These are phyloP conservation scores for Nomada goodeniana DNA, from an alignment of 2,888 invertebrate species.

Conservation along the genomic window DNA sequence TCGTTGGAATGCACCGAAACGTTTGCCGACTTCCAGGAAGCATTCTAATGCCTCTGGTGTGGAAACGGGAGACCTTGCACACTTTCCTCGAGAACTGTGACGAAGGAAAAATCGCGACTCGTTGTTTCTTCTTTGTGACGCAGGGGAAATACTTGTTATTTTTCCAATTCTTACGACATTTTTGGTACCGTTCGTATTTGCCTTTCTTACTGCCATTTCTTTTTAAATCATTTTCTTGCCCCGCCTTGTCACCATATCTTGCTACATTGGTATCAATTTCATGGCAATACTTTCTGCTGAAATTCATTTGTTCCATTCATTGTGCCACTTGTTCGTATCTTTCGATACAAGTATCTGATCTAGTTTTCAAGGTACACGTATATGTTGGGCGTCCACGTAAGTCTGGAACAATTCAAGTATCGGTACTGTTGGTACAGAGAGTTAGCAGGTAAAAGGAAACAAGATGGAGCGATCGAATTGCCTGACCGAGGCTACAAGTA, in stretches of 20 bases:
- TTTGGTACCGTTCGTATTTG: not conserved
- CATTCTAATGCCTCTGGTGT: not conserved
- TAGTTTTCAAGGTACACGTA: too few species aligned
- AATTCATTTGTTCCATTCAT: too few species aligned
- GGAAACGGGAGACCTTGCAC: not conserved
- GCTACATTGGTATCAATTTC: too few species aligned
- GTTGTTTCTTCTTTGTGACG: too few species aligned
- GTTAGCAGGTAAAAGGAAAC: not conserved
- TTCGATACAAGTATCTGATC: too few species aligned
- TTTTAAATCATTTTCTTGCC: too few species aligned
- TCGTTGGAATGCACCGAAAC: slow-evolving; percentile 31
- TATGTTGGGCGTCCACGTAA: not conserved
- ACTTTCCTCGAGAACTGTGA: not conserved
- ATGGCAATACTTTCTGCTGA: too few species aligned
- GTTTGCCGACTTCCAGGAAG: slow-evolving; percentile 20
- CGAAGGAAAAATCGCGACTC: not conserved
- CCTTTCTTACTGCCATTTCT: not conserved
- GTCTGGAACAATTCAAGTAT: not conserved
- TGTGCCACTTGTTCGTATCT: too few species aligned
- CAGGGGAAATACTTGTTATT: not conserved
- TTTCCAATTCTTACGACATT: not conserved
- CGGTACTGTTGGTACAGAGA: not conserved
- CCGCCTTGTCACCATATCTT: too few species aligned
- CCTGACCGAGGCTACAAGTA: not conserved
- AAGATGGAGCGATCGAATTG: slow-evolving; percentile 1